Evolutionary conservation across 2,888 invertebrate species (phyloP).

Genomic region (Hyles lineata): DNA sequence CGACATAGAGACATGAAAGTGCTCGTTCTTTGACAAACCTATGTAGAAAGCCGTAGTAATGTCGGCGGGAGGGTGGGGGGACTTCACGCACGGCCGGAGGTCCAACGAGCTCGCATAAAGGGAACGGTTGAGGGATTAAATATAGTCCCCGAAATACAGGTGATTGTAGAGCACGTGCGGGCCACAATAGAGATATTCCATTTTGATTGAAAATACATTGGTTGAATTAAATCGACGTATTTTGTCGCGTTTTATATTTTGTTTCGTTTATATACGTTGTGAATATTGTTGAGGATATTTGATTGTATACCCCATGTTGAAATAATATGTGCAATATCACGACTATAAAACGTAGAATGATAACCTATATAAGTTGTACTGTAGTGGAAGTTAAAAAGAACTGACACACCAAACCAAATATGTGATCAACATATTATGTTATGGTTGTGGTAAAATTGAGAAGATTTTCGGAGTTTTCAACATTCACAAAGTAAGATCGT

Average conservation of each 20-base stretch:
- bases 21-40: constrained; percentile 21
- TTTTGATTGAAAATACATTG: constrained; percentile 41
- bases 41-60: constrained; percentile 11
- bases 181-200: constrained; percentile 16
- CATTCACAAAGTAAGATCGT: too few relatives aligned
- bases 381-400: too few relatives aligned
- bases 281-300: neutral
- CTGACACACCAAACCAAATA: too few relatives aligned
- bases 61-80: neutral
- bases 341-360: too few relatives aligned
- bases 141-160: constrained; percentile 42
- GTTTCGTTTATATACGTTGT: neutral
- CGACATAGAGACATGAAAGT: constrained; percentile 19
- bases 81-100: constrained; percentile 43
- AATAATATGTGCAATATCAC: too few relatives aligned
- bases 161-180: constrained; percentile 34
- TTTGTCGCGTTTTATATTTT: neutral
- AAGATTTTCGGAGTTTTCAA: too few relatives aligned
- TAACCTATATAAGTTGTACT: too few relatives aligned
- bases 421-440: too few relatives aligned
- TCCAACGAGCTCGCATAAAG: constrained; percentile 41
- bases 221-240: constrained; percentile 42
- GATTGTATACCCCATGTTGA: too few relatives aligned
- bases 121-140: constrained; percentile 40
- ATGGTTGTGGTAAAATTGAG: too few relatives aligned